Conservation (phyloP, 2,888 invertebrate genomes). For the Alitta virens region DNA sequence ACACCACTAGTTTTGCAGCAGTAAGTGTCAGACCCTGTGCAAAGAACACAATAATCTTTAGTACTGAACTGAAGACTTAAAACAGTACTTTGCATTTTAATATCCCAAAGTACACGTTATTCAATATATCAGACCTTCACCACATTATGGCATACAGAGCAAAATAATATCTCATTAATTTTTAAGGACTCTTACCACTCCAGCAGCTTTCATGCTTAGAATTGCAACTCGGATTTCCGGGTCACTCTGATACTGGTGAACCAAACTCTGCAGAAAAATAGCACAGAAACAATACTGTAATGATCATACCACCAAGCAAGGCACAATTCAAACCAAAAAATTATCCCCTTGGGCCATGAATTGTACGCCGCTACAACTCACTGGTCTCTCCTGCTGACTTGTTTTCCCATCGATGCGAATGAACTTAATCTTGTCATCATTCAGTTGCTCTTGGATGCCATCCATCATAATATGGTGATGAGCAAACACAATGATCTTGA, state of each 20-base stretch:
- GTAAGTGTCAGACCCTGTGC: slow-evolving; percentile 52
- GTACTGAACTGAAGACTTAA: neutral
- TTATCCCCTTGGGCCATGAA: too few species aligned
- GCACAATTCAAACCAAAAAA: neutral
- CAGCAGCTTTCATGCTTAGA: slow-evolving; percentile 51
- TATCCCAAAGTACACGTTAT: neutral
- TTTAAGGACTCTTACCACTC: slow-evolving; percentile 44
- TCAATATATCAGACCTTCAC: too few species aligned
- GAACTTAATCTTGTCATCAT: slow-evolving; percentile 45
- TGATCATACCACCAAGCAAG: neutral
- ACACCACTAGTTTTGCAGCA: slow-evolving; percentile 51
- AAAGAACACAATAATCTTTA: too few species aligned
- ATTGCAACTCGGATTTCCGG: slow-evolving; percentile 45
- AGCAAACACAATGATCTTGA: slow-evolving; percentile 54
- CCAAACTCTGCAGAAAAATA: slow-evolving; percentile 34
- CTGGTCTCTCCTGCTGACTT: slow-evolving; percentile 37
- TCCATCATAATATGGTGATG: slow-evolving; percentile 53
- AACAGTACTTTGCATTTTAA: neutral
- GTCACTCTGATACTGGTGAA: slow-evolving; percentile 50
- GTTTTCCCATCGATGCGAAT: slow-evolving; percentile 50
- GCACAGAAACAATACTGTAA: too few species aligned
- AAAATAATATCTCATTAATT: too few species aligned
- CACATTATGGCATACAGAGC: too few species aligned
- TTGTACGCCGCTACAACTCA: too few species aligned
- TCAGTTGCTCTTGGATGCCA: slow-evolving; percentile 43